Percentiles rank a stretch among this genome's conserved stretches.
Evolutionary conservation across 1,140 invertebrate genomes (phyloP).

Genomic region (Aphis gossypii): DNA sequence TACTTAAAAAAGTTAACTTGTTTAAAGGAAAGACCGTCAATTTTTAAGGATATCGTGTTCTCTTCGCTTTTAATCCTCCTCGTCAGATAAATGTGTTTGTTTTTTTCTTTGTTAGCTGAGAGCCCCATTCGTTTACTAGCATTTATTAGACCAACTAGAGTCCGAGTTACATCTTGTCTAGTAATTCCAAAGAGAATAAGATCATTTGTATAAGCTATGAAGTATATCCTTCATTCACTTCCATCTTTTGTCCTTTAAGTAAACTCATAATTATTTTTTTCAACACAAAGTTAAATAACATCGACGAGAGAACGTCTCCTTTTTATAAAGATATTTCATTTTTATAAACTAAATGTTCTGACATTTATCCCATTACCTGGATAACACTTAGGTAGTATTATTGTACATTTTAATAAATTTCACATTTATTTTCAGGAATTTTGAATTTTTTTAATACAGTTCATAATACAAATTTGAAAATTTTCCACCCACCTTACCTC

Average conservation of each 20-base stretch:
- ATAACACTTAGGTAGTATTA: neutral
- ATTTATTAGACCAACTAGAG: slow-evolving; percentile 14
- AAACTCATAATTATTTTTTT: slow-evolving; percentile 29
- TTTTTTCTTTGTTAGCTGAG: slow-evolving; percentile 20
- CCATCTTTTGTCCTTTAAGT: neutral
- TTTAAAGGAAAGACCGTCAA: neutral
- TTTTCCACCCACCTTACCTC: too few relatives aligned
- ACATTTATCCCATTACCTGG: neutral
- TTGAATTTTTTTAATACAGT: slow-evolving; percentile 11
- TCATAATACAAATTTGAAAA: neutral
- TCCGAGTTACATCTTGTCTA: slow-evolving; percentile 11
- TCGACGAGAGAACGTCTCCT: neutral
- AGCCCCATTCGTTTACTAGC: neutral
- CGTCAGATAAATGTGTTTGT: neutral
- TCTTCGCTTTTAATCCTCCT: neutral
- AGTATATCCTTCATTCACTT: neutral
- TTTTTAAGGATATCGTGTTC: neutral
- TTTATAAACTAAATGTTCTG: neutral
- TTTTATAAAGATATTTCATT: neutral
- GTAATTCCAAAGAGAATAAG: neutral
- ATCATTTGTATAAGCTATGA: neutral
- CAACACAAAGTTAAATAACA: neutral
- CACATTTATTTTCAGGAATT: neutral
- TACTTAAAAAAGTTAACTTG: slow-evolving; percentile 3
- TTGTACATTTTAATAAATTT: slow-evolving; percentile 9